A percentile compares a stretch with the other conserved stretches of the same genome.
Conservation (phyloP, 2,797 vertebrate genomes). For the Iguana delicatissima region DNA sequence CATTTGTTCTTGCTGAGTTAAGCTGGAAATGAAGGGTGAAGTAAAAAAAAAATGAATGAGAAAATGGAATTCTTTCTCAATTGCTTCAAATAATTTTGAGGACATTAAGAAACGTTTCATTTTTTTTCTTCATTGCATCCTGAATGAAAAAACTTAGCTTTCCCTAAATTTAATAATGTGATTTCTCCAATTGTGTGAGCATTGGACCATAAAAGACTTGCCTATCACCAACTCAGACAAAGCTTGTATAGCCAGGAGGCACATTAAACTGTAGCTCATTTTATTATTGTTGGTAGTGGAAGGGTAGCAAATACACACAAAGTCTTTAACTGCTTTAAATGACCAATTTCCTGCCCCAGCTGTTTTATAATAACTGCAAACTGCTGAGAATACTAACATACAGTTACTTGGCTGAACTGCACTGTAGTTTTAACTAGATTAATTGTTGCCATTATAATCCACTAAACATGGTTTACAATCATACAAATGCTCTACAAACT, state of each 20-base stretch:
- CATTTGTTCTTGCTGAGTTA: conserved; percentile 91
- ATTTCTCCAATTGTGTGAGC: conserved; percentile 45
- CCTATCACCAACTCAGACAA: conserved; percentile 43
- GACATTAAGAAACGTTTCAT: conserved; percentile 27
- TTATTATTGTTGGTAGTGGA: conserved; percentile 60
- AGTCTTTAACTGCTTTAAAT: conserved; percentile 73
- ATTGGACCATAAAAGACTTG: conserved; percentile 16
- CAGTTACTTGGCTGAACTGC: conserved; percentile 67
- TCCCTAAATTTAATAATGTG: neutral
- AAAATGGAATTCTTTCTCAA: conserved; percentile 29
- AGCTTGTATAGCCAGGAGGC: conserved; percentile 53
- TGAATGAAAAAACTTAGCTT: conserved; percentile 20
- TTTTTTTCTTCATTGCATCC: neutral
- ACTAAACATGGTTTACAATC: conserved; percentile 70
- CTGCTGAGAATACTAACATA: conserved; percentile 64
- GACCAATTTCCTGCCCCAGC: conserved; percentile 75
- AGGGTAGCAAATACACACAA: conserved; percentile 61
- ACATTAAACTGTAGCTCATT: conserved; percentile 57
- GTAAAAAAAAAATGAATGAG: conserved; percentile 46
- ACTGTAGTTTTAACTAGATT: conserved; percentile 73
- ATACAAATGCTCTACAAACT: conserved; percentile 73
- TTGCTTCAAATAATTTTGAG: neutral
- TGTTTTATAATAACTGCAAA: conserved; percentile 75
- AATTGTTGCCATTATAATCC: conserved; percentile 75
- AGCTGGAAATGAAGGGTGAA: conserved; percentile 76